Evolutionary conservation across 2,888 invertebrate genomes (phyloP).

Genomic region (Sesamia inferens): DNA sequence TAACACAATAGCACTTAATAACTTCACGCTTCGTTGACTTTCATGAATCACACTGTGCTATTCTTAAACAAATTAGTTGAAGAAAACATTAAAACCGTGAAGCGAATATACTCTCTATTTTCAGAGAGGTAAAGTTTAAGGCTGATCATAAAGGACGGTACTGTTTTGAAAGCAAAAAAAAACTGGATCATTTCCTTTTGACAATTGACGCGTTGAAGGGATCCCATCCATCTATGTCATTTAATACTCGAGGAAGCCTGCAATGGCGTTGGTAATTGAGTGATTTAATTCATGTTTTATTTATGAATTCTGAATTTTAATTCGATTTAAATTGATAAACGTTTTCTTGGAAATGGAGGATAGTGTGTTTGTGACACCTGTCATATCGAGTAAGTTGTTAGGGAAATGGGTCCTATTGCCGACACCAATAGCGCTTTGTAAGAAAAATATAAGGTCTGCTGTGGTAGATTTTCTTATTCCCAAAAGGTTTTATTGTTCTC

Average conservation of each 20-base stretch:
- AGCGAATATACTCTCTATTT: slow-evolving; percentile 50
- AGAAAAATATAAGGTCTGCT: slow-evolving; percentile 31
- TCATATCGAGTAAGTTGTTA: slow-evolving; percentile 39
- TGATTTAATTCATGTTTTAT: slow-evolving; percentile 67
- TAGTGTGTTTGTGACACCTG: slow-evolving; percentile 56
- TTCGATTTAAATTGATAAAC: slow-evolving; percentile 56
- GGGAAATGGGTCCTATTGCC: slow-evolving; percentile 28
- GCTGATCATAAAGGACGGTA: slow-evolving; percentile 8
- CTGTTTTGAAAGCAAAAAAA: slow-evolving; percentile 65
- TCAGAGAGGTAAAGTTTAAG: slow-evolving; percentile 43
- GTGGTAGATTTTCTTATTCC: slow-evolving; percentile 7
- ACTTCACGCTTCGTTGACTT: slow-evolving; percentile 65
- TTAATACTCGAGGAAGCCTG: slow-evolving; percentile 42
- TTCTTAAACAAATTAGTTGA: slow-evolving; percentile 75
- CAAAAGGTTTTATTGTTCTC: slow-evolving; percentile 27
- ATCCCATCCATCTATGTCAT: slow-evolving; percentile 74
- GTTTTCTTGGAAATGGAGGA: slow-evolving; percentile 43
- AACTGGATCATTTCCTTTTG: slow-evolving; percentile 77
- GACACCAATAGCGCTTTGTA: slow-evolving; percentile 11
- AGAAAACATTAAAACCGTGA: slow-evolving; percentile 56
- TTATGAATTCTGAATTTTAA: slow-evolving; percentile 62
- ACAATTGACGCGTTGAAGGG: slow-evolving; percentile 78
- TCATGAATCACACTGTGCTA: slow-evolving; percentile 66
- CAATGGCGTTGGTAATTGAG: slow-evolving; percentile 63
- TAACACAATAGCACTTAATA: slow-evolving; percentile 69